phyloP scores from a whole-genome alignment of 2,888 invertebrate genomes.

The Alloplasta piceator region DNA sequence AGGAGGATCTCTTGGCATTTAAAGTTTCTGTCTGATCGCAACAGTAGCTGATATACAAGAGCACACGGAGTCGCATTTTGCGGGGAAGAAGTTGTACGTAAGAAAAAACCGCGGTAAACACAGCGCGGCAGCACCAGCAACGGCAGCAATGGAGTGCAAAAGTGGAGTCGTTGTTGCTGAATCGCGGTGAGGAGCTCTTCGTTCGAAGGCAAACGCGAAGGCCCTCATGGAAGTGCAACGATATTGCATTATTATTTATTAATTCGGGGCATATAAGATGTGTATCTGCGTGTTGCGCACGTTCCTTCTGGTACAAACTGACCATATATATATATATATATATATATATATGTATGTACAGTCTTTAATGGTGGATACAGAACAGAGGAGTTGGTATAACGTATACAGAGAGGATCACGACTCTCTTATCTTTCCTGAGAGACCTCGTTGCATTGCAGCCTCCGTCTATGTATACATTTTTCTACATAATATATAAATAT shows the following conservation, averaged over 20 bases:
- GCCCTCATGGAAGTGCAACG: constrained; percentile 69
- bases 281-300: constrained; percentile 77
- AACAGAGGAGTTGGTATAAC: constrained; percentile 32
- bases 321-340: constrained; percentile 8
- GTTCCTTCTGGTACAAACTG: constrained; percentile 65
- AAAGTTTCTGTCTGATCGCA: constrained; percentile 4
- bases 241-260: constrained; percentile 83
- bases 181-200: constrained; percentile 9
- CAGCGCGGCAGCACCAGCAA: too few relatives aligned
- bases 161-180: too few relatives aligned
- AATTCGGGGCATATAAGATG: constrained; percentile 81
- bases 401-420: constrained; percentile 78
- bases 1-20: constrained; percentile 29
- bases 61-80: constrained; percentile 29
- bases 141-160: too few relatives aligned
- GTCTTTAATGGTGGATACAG: constrained; percentile 40
- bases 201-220: constrained; percentile 27
- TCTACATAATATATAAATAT: too few relatives aligned
- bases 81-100: constrained; percentile 23
- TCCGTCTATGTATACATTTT: constrained; percentile 62
- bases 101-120: constrained; percentile 10
- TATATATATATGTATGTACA: constrained; percentile 6
- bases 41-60: constrained; percentile 40
- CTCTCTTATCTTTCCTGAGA: constrained; percentile 78
- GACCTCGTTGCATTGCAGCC: constrained; percentile 62